Base-by-base conservation (phyloP, 1,140 invertebrate genomes). In the Caenorhabditis inopinata region DNA sequence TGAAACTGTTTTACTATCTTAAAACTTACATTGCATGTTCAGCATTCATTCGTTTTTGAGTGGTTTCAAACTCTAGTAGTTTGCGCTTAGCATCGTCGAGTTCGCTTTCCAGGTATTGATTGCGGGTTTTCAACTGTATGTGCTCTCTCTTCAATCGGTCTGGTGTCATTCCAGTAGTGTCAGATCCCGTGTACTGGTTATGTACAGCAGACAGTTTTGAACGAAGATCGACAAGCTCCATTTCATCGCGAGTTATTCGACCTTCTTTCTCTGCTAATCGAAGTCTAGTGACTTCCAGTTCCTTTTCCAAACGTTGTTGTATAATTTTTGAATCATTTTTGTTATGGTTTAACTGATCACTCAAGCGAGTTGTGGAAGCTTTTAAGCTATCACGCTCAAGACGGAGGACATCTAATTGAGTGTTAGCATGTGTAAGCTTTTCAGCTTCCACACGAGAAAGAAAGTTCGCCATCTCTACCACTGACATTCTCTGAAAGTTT, bases 361-460 rank as follows among this genome's bases (percentile, higher is more conserved):
- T 58, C 3, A 78, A 16, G 6, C 53, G 18, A 27, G 76, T 47
- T 2, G 47, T 47, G 0, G 49, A 51, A 5, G 49, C 49, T 21
- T 78, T 78, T 35, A 78, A 45, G n/a, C 32, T 58, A 14, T 78
- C 76, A 5, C 76, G 76, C 38, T 78, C 76, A 21, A 62, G 23
- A n/a, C 29, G 49, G n/a, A 78, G 35, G 46, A 78, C 48, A 18
- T 78, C 76, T 21, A 68, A 18, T 32, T 78, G 76, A 35, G 76
- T 68, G 16, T 42, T 38, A 25, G 45, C 35, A 42, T 53, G 76
- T 9, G 21, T 29, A 11, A 42, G 16, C 23, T 29, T 78, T 16
- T 78, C 76, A 16, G 49, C 21, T 29, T 78, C 27, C 6, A 78
- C 47, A 6, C 76, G 32, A 0, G 42, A 45, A 16, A 78, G 11